These are phyloP conservation scores for Acronicta alni DNA, from an alignment of 2,888 invertebrate species.

Conservation along the genomic window DNA sequence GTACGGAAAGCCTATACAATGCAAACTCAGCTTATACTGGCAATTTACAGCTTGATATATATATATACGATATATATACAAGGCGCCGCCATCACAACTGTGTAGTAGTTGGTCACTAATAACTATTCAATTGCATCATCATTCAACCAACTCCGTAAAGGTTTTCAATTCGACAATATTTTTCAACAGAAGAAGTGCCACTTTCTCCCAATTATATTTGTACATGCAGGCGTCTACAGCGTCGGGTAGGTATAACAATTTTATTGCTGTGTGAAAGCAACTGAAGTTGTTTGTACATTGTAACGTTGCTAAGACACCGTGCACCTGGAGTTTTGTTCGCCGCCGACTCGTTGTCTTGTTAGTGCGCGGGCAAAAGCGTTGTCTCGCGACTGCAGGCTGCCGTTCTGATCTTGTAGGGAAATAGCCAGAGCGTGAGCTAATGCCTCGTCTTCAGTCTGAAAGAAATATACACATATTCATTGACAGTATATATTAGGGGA, in stretches of 20 bases:
- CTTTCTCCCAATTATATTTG: neutral
- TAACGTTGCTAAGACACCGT: slow-evolving; percentile 71
- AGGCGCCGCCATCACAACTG: too few species aligned
- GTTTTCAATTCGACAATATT: too few species aligned
- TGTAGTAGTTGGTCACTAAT: too few species aligned
- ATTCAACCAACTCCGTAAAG: too few species aligned
- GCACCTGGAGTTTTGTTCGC: slow-evolving; percentile 80
- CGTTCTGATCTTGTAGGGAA: slow-evolving; percentile 90
- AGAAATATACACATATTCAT: slow-evolving; percentile 15
- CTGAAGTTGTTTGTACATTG: neutral
- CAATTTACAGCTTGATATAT: too few species aligned
- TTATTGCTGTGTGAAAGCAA: neutral
- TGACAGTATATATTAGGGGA: too few species aligned
- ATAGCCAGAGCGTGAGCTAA: slow-evolving; percentile 95
- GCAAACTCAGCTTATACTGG: too few species aligned
- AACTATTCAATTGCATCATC: too few species aligned
- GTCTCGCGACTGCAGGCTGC: slow-evolving; percentile 76
- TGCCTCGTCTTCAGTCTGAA: slow-evolving; percentile 96
- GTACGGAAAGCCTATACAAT: too few species aligned
- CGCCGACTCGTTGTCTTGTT: slow-evolving; percentile 77
- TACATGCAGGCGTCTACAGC: neutral
- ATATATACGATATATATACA: too few species aligned
- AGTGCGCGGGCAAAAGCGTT: slow-evolving; percentile 87
- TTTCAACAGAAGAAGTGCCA: too few species aligned
- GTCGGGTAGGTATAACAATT: neutral